These are phyloP conservation scores for Propithecus perrieri DNA, from an alignment of 2,797 vertebrate genomes.

Conservation along the genomic window DNA sequence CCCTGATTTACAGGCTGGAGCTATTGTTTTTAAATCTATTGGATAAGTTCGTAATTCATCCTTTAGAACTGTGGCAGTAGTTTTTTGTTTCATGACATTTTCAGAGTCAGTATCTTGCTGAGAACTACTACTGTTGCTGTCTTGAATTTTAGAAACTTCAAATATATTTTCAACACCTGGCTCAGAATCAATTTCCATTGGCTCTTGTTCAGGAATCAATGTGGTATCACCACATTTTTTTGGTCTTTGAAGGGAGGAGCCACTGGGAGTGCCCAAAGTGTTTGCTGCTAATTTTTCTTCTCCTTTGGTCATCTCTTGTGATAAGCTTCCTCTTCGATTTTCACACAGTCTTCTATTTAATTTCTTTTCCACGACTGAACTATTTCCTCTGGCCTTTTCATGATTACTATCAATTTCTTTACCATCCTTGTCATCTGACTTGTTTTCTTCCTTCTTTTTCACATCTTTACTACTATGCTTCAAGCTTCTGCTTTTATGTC, in stretches of 20 bases:
- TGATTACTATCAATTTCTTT: constrained; percentile 86
- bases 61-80: not conserved
- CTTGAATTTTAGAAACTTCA: constrained; percentile 47
- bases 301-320: constrained; percentile 74
- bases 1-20: not conserved
- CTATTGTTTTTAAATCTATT: constrained; percentile 41
- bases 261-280: not conserved
- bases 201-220: constrained; percentile 63
- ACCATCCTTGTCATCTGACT: constrained; percentile 85
- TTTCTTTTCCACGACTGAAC: constrained; percentile 87
- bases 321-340: constrained; percentile 78
- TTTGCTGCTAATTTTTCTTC: constrained; percentile 76
- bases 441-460: constrained; percentile 89
- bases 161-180: constrained; percentile 55
- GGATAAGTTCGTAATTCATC: constrained; percentile 71
- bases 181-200: constrained; percentile 79
- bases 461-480: constrained; percentile 87
- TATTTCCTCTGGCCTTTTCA: constrained; percentile 79
- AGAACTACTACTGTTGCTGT: constrained; percentile 61
- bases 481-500: constrained; percentile 85
- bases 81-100: constrained; percentile 72
- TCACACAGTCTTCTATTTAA: constrained; percentile 83
- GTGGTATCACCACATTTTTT: constrained; percentile 45
- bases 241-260: constrained; percentile 68
- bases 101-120: constrained; percentile 64